phyloP scores from a whole-genome alignment of 2,113 vertebrate species.

The human (Homo sapiens) region GRCh38 chr6:139450001-139450500 shows the following conservation, averaged over 20 bases:
- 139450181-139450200: background rate
- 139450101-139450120: background rate
- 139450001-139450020: background rate
- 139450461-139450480: background rate
- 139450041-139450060: background rate
- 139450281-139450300: slow-evolving; percentile 51
- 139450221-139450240: background rate
- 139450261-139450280: background rate
- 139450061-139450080: background rate
- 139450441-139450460: background rate
- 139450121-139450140: background rate
- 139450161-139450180: slow-evolving; percentile 10
- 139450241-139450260: slow-evolving; percentile 2
- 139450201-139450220: slow-evolving; percentile 28
- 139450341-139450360: slow-evolving; percentile 52
- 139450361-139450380: slow-evolving; percentile 52
- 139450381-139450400: slow-evolving; percentile 46
- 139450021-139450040: background rate
- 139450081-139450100: background rate
- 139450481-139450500: background rate
- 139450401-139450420: slow-evolving; percentile 31
- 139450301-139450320: slow-evolving; percentile 10
- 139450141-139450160: slow-evolving; percentile 23
- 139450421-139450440: slow-evolving; percentile 38
- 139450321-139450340: slow-evolving; percentile 39